Conservation (phyloP, 2,113 vertebrate genomes). For the Rhynchomys soricoides region DNA sequence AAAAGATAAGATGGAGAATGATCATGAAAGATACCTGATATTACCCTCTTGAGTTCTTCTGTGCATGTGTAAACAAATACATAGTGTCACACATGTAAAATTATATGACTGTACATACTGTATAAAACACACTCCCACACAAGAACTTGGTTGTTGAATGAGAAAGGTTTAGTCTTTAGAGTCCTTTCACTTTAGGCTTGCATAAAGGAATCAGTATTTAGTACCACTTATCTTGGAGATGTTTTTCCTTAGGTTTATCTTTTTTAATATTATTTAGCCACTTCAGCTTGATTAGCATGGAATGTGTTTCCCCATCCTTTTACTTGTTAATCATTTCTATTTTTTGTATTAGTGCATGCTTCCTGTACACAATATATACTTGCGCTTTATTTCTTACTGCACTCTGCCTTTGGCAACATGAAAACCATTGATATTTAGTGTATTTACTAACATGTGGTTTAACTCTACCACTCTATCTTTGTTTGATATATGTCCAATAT, state of each 20-base stretch:
- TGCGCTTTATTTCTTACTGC: neutral
- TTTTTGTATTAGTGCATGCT: conserved; percentile 23
- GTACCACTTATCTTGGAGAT: neutral
- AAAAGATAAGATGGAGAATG: neutral
- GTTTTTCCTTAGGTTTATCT: neutral
- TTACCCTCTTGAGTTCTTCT: neutral
- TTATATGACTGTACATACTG: neutral
- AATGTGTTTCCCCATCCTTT: neutral
- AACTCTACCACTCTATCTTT: neutral
- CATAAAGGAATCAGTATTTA: neutral
- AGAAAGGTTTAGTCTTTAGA: conserved; percentile 11
- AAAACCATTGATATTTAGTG: neutral
- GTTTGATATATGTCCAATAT: neutral
- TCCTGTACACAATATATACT: neutral
- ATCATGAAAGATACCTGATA: neutral
- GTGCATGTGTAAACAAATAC: neutral
- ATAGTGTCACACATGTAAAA: neutral
- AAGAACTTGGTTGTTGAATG: neutral
- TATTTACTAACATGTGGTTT: neutral
- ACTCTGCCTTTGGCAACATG: neutral
- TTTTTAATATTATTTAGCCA: neutral
- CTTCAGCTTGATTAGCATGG: neutral
- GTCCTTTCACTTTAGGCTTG: conserved; percentile 26
- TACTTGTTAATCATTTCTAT: neutral
- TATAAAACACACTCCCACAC: neutral